Evolutionary conservation across 2,797 vertebrate species (phyloP).

Genomic region (Aldrovandia affinis): DNA sequence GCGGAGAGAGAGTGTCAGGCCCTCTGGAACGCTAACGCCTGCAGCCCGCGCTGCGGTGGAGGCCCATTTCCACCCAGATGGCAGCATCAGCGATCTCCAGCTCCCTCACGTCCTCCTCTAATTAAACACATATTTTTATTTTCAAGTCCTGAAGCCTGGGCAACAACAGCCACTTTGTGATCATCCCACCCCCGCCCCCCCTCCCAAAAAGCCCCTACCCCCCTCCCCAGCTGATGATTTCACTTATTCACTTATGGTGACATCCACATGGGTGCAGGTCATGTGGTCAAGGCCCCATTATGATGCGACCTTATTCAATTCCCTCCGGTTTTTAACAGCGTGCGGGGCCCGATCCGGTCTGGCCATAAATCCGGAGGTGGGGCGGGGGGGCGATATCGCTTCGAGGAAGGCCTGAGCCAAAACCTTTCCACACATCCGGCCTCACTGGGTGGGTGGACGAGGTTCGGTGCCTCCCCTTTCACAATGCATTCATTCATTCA

Average conservation of each 20-base stretch:
- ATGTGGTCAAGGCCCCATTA: constrained; percentile 29
- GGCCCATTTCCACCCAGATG: constrained; percentile 53
- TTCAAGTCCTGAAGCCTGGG: constrained; percentile 57
- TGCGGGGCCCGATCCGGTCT: background rate
- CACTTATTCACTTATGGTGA: too few relatives aligned
- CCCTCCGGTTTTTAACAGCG: background rate
- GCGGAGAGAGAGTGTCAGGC: constrained; percentile 66
- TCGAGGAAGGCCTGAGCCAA: background rate
- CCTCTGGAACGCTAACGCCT: constrained; percentile 60
- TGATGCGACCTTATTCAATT: background rate
- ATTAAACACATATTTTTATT: constrained; percentile 70
- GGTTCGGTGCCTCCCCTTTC: too few relatives aligned
- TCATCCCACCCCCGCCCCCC: background rate
- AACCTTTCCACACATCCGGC: background rate
- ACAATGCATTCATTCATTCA: too few relatives aligned
- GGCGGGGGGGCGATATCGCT: background rate
- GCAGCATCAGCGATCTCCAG: constrained; percentile 56
- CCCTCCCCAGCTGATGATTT: background rate
- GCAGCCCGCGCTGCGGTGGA: constrained; percentile 62
- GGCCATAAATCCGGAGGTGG: background rate
- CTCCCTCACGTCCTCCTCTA: constrained; percentile 65
- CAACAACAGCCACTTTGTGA: constrained; percentile 55
- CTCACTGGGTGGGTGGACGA: background rate
- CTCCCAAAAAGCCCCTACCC: background rate
- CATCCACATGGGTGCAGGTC: constrained; percentile 37